phyloP scores from a whole-genome alignment of 2,113 vertebrate species.

The Chaetura pelagica region DNA sequence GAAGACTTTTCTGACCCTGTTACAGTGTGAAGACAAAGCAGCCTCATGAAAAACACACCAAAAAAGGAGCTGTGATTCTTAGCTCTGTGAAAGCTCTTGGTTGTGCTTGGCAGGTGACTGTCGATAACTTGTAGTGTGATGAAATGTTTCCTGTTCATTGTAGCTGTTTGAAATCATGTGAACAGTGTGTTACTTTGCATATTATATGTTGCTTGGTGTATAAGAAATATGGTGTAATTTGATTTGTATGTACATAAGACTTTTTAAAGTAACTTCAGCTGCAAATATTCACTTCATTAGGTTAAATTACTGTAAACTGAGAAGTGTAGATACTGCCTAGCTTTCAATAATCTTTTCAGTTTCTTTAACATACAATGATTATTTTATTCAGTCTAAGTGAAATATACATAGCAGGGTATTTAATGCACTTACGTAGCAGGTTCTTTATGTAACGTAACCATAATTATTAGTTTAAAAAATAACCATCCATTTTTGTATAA shows the following conservation, averaged over 20 bases:
- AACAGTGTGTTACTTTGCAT: neutral
- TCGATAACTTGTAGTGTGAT: neutral
- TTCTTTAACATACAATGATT: neutral
- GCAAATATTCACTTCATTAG: neutral
- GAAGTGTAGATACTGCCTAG: neutral
- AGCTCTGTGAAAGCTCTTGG: neutral
- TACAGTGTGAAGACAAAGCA: neutral
- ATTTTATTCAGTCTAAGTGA: neutral
- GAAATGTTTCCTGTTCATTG: neutral
- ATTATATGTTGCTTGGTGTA: neutral
- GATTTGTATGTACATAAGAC: neutral
- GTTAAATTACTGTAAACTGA: neutral
- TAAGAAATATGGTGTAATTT: neutral
- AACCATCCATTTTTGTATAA: neutral
- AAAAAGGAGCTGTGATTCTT: neutral
- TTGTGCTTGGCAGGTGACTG: neutral
- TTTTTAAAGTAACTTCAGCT: neutral
- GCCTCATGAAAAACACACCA: neutral
- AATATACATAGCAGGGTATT: neutral
- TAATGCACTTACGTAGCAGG: neutral
- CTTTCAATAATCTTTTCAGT: neutral
- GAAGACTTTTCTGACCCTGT: neutral
- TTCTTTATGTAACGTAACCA: neutral
- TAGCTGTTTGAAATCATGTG: neutral
- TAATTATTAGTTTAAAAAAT: conserved; percentile 1